Conservation (phyloP, 2,888 invertebrate genomes). For the Julus scandinavius region DNA sequence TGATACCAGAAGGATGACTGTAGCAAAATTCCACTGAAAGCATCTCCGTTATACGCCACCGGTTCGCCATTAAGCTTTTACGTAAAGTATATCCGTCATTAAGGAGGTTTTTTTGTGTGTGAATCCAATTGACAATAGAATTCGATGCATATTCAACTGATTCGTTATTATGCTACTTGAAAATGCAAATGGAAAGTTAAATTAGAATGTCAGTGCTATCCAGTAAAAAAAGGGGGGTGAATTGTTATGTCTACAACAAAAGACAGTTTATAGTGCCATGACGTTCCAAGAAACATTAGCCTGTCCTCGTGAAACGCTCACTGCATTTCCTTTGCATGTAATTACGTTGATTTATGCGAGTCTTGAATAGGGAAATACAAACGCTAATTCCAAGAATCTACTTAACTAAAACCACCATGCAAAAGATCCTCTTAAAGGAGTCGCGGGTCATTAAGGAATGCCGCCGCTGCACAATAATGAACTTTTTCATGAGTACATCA, state of each 20-base stretch:
- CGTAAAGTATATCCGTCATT: not conserved
- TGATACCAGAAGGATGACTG: not conserved
- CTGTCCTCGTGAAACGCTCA: not conserved
- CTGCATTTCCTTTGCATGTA: slow-evolving; percentile 5
- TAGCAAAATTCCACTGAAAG: not conserved
- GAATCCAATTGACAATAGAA: not conserved
- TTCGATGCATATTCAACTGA: not conserved
- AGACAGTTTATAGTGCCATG: not conserved
- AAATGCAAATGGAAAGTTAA: slow-evolving; percentile 7
- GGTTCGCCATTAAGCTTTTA: not conserved
- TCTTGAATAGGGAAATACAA: not conserved
- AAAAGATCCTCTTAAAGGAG: slow-evolving; percentile 14
- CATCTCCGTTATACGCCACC: not conserved
- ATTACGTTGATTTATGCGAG: slow-evolving; percentile 21
- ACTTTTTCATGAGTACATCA: not conserved
- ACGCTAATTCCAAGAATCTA: not conserved
- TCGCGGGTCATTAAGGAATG: slow-evolving; percentile 21
- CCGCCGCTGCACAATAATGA: not conserved
- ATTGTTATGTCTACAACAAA: not conserved
- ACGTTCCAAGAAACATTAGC: not conserved
- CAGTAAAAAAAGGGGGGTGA: not conserved
- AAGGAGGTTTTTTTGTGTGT: not conserved
- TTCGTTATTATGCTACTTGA: not conserved
- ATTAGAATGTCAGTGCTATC: not conserved
- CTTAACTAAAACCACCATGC: not conserved